phyloP scores from a whole-genome alignment of 1,140 invertebrate genomes.

The Drosophila sproati region DNA sequence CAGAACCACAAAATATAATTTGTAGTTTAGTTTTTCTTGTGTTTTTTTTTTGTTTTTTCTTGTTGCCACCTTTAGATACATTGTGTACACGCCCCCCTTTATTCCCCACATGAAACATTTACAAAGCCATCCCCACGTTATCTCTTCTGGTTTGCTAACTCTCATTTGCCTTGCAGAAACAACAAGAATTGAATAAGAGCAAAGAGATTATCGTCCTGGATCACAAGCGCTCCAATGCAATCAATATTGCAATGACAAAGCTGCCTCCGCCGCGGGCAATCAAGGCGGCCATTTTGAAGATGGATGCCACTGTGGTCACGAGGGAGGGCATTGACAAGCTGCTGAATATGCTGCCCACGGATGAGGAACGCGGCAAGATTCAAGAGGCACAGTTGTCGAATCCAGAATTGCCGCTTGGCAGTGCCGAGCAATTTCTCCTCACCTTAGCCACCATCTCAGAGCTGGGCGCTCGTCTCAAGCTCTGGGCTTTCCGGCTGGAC shows the following conservation, averaged over 20 bases:
- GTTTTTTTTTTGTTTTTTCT: conserved; percentile 8
- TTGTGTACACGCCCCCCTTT: background rate
- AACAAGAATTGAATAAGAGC: conserved; percentile 96
- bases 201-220: conserved; percentile 98
- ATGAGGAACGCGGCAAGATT: conserved; percentile 98
- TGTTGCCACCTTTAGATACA: conserved; percentile 1
- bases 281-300: conserved; percentile 99
- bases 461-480: conserved; percentile 95
- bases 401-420: conserved; percentile 97
- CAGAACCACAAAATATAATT: conserved; percentile 4
- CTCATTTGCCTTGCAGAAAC: conserved; percentile 89
- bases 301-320: conserved; percentile 99
- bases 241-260: conserved; percentile 99
- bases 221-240: conserved; percentile 98
- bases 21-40: conserved; percentile 2
- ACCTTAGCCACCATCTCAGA: conserved; percentile 98
- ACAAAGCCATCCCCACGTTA: background rate
- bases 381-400: conserved; percentile 95
- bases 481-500: conserved; percentile 99
- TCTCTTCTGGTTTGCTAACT: conserved; percentile 12
- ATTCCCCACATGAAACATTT: background rate
- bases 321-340: conserved; percentile 99
- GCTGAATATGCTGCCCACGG: conserved; percentile 97
- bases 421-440: conserved; percentile 98
- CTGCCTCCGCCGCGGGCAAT: conserved; percentile 98